These are phyloP conservation scores for Ormyrus nitidulus DNA, from an alignment of 2,888 invertebrate genomes.

Conservation along the genomic window DNA sequence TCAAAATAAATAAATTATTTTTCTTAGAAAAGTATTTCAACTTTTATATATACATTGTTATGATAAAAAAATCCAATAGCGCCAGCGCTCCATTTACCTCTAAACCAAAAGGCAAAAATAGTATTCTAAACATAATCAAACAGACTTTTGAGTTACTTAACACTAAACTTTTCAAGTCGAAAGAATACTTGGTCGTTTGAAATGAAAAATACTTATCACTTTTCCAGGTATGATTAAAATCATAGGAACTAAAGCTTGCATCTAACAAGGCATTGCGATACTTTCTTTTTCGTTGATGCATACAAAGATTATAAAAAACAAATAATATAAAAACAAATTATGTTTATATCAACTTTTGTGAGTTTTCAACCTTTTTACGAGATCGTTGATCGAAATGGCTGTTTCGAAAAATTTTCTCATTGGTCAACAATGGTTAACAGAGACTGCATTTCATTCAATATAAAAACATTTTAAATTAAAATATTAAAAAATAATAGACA, in stretches of 20 bases:
- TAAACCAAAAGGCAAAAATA: neutral
- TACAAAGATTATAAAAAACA: constrained; percentile 2
- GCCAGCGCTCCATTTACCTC: constrained; percentile 39
- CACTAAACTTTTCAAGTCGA: no score
- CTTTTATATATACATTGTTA: constrained; percentile 31
- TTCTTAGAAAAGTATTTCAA: constrained; percentile 45
- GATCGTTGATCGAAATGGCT: constrained; percentile 42
- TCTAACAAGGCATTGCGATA: constrained; percentile 15
- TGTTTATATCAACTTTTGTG: neutral
- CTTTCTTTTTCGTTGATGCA: neutral
- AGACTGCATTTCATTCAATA: no score
- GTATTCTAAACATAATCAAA: no score
- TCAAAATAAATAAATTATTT: constrained; percentile 43
- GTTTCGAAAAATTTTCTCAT: constrained; percentile 34
- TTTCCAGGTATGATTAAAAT: constrained; percentile 4
- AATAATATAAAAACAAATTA: constrained; percentile 5
- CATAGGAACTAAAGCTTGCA: constrained; percentile 44
- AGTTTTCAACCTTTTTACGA: constrained; percentile 15
- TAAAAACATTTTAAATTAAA: no score
- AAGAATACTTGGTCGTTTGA: no score
- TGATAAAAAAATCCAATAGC: constrained; percentile 17
- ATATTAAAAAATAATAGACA: no score
- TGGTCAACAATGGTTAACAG: neutral
- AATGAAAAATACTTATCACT: neutral
- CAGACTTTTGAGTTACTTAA: no score